These are phyloP conservation scores for Ceratosolen solmsi DNA, from an alignment of 1,140 invertebrate species.

Conservation along the genomic window DNA sequence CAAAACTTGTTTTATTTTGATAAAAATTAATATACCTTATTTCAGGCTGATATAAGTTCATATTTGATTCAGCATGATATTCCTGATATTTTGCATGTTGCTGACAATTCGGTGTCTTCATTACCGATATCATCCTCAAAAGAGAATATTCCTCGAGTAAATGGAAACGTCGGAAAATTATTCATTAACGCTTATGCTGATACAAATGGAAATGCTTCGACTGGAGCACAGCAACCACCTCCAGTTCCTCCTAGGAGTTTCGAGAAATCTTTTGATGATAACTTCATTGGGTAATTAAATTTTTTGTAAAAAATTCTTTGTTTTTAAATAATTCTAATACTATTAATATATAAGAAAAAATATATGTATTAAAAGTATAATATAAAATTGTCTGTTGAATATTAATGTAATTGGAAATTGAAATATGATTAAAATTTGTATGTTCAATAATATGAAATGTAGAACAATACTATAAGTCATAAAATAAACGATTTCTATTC, in stretches of 20 bases:
- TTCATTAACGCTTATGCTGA: conserved; percentile 59
- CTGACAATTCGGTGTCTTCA: conserved; percentile 53
- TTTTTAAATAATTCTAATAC: neutral
- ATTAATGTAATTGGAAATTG: too few relatives aligned
- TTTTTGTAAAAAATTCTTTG: conserved; percentile 47
- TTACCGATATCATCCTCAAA: conserved; percentile 53
- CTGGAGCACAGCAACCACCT: conserved; percentile 74
- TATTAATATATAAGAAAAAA: neutral
- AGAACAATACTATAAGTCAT: too few relatives aligned
- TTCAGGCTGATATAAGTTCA: conserved; percentile 72
- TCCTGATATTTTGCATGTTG: conserved; percentile 73
- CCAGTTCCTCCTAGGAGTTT: conserved; percentile 80
- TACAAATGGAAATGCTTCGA: conserved; percentile 71
- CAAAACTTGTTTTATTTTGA: too few relatives aligned
- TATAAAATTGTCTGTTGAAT: too few relatives aligned
- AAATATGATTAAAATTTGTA: too few relatives aligned
- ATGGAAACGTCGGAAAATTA: conserved; percentile 60
- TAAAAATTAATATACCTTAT: conserved; percentile 26
- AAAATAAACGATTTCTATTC: too few relatives aligned
- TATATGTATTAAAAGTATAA: neutral
- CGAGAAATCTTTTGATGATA: conserved; percentile 75
- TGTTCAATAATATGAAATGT: too few relatives aligned
- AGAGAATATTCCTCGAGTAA: conserved; percentile 60
- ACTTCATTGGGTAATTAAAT: conserved; percentile 66
- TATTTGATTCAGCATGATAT: conserved; percentile 73